Conservation (phyloP, 2,113 vertebrate genomes). For the Melozone crissalis region DNA sequence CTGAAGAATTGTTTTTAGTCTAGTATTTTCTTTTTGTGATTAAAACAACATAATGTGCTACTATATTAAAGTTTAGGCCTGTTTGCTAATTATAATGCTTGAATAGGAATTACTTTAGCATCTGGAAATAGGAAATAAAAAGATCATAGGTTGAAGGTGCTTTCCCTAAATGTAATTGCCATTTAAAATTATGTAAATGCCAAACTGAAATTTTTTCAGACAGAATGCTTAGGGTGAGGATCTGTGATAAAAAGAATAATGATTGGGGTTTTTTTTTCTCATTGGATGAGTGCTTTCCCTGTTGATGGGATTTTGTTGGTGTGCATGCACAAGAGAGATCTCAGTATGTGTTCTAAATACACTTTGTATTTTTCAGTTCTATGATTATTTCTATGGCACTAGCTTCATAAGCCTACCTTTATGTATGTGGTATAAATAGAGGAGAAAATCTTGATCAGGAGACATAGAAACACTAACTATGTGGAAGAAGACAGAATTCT, state of each 20-base stretch:
- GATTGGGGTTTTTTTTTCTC: background rate
- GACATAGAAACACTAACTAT: background rate
- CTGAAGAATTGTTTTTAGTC: background rate
- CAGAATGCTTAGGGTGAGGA: background rate
- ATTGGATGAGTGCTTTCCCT: background rate
- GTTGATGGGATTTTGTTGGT: background rate
- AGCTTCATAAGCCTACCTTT: background rate
- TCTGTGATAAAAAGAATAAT: background rate
- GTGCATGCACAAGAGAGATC: background rate
- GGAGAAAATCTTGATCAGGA: background rate
- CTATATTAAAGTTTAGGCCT: background rate
- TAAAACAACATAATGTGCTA: background rate
- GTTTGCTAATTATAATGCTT: background rate
- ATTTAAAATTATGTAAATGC: background rate
- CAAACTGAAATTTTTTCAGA: background rate
- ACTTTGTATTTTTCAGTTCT: background rate
- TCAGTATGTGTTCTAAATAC: background rate
- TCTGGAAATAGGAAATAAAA: background rate
- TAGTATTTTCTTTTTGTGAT: background rate
- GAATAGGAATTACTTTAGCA: background rate
- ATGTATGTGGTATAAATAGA: background rate
- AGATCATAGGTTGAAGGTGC: background rate
- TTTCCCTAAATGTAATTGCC: background rate
- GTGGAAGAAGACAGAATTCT: background rate
- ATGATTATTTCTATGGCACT: background rate